Conservation (phyloP, 2,113 vertebrate genomes). For the Ciconia maguari region DNA sequence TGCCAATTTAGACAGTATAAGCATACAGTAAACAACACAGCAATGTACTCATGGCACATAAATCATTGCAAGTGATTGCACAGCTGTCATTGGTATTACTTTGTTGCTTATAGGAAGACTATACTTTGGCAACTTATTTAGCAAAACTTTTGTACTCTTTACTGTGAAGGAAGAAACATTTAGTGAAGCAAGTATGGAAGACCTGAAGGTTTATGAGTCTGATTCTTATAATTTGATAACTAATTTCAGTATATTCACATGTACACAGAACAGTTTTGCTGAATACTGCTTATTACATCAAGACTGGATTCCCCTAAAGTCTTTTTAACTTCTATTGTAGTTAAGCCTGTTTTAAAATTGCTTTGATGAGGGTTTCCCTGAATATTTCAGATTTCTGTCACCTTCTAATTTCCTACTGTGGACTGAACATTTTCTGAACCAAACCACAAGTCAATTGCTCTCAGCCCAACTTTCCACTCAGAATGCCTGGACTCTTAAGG, state of each 20-base stretch:
- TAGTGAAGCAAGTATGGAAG: not conserved
- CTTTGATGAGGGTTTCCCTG: not conserved
- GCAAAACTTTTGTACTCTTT: not conserved
- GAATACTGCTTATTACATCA: not conserved
- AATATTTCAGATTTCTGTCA: not conserved
- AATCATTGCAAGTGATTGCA: slow-evolving; percentile 12
- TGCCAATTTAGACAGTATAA: not conserved
- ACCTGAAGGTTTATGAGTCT: not conserved
- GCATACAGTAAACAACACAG: not conserved
- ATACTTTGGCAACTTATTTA: not conserved
- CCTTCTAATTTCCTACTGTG: not conserved
- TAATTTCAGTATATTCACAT: not conserved
- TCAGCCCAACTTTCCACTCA: not conserved
- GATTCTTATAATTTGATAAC: not conserved
- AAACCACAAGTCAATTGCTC: not conserved
- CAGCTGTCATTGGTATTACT: not conserved
- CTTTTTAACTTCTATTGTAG: not conserved
- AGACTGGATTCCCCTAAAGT: not conserved
- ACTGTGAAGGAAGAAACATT: not conserved
- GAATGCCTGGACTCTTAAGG: not conserved
- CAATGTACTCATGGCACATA: not conserved
- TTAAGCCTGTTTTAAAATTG: not conserved
- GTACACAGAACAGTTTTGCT: not conserved
- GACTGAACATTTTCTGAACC: not conserved
- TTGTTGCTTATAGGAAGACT: not conserved